A percentile compares a stretch with the other conserved stretches of the same genome.
Evolutionary conservation across 2,888 invertebrate genomes (phyloP).

Genomic region (Lepidonotus clava): DNA sequence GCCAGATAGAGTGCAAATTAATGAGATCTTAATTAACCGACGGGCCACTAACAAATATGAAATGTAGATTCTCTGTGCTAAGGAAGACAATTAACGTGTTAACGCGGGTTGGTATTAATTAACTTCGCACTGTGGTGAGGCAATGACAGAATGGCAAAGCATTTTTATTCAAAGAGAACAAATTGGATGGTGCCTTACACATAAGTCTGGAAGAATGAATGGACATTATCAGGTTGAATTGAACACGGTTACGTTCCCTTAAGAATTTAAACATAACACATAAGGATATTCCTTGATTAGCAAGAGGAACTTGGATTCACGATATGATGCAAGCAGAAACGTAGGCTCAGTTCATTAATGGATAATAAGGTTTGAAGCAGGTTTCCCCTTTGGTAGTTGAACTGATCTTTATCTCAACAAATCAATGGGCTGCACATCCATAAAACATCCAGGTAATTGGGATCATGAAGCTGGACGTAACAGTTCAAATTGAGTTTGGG

Average conservation of each 20-base stretch:
- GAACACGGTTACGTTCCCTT: too few relatives aligned
- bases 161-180: neutral
- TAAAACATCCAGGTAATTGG: neutral
- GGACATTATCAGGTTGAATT: too few relatives aligned
- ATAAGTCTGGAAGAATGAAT: neutral
- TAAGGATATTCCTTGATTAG: too few relatives aligned
- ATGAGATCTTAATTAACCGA: constrained; percentile 23
- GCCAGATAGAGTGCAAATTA: constrained; percentile 18
- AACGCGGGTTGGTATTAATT: neutral
- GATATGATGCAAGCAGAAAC: neutral
- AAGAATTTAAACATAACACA: too few relatives aligned
- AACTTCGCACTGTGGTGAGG: neutral
- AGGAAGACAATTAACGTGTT: neutral
- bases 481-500: too few relatives aligned
- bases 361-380: neutral
- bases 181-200: neutral
- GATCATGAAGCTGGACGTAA: neutral
- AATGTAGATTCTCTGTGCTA: neutral
- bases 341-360: neutral
- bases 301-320: too few relatives aligned
- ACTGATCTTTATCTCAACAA: neutral
- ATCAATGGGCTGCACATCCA: neutral
- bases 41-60: constrained; percentile 4
- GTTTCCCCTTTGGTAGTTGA: neutral
- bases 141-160: neutral